phyloP scores from a whole-genome alignment of 1,140 invertebrate species.

The Sarcophaga bullata region DNA sequence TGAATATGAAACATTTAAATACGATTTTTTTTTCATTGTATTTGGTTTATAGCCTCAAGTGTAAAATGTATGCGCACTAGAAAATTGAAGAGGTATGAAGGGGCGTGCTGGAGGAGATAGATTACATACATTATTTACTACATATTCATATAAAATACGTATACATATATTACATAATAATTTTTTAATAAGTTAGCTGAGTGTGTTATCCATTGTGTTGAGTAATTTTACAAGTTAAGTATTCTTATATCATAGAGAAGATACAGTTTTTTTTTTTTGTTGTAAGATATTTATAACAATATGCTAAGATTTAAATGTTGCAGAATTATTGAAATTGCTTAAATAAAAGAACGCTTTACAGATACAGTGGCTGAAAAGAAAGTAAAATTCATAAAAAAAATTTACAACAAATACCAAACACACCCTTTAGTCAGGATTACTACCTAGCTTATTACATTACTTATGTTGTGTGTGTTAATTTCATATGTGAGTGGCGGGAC shows the following conservation, averaged over 20 bases:
- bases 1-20: slow-evolving; percentile 45
- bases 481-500: too few species aligned
- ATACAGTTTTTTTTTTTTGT: background rate
- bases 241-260: slow-evolving; percentile 20
- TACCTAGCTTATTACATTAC: too few species aligned
- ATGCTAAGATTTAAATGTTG: slow-evolving; percentile 29
- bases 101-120: too few species aligned
- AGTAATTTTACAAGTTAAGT: background rate
- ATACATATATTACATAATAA: too few species aligned
- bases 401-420: background rate
- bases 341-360: background rate
- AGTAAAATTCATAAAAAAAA: background rate
- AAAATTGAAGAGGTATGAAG: background rate
- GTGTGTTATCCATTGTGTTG: background rate
- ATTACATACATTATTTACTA: too few species aligned
- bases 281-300: slow-evolving; percentile 28
- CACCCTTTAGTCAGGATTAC: too few species aligned
- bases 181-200: slow-evolving; percentile 5
- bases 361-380: background rate
- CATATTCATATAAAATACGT: too few species aligned
- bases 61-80: background rate
- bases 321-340: background rate
- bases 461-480: too few species aligned
- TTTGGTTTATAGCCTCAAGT: background rate
- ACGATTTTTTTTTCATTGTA: slow-evolving; percentile 34